Conservation (phyloP, 2,797 vertebrate genomes). For the Ara ararauna region DNA sequence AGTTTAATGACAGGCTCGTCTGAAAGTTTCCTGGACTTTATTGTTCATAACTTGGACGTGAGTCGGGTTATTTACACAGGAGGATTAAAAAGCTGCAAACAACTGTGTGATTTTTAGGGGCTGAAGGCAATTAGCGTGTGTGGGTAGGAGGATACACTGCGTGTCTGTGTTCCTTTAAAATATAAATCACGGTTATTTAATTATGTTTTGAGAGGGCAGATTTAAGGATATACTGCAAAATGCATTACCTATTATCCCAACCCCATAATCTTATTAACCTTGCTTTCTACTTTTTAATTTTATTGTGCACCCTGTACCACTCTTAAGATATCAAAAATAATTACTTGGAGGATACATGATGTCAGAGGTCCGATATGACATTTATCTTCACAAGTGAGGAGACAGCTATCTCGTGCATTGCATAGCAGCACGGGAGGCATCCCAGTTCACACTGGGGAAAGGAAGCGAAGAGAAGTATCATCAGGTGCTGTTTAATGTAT, state of each 20-base stretch:
- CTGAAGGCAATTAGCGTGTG: conserved; percentile 68
- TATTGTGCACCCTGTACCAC: conserved; percentile 67
- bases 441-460: rapidly evolving
- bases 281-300: conserved; percentile 76
- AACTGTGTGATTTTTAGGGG: conserved; percentile 61
- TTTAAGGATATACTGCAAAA: conserved; percentile 75
- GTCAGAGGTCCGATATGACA: conserved; percentile 61
- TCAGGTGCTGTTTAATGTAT: background rate
- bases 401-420: background rate
- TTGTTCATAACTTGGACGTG: conserved; percentile 41
- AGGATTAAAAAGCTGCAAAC: conserved; percentile 61
- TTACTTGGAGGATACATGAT: conserved; percentile 67
- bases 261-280: conserved; percentile 73
- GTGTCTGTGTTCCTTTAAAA: conserved; percentile 67
- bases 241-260: conserved; percentile 70
- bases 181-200: conserved; percentile 73
- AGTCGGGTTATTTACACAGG: conserved; percentile 50
- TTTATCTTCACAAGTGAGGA: conserved; percentile 66
- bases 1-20: conserved; percentile 22
- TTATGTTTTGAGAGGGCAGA: conserved; percentile 69
- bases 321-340: conserved; percentile 71
- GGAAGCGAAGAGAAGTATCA: background rate
- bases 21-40: conserved; percentile 56
- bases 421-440: background rate
- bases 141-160: conserved; percentile 56